Conservation (phyloP, 2,888 invertebrate genomes). For the Amiota mariae region DNA sequence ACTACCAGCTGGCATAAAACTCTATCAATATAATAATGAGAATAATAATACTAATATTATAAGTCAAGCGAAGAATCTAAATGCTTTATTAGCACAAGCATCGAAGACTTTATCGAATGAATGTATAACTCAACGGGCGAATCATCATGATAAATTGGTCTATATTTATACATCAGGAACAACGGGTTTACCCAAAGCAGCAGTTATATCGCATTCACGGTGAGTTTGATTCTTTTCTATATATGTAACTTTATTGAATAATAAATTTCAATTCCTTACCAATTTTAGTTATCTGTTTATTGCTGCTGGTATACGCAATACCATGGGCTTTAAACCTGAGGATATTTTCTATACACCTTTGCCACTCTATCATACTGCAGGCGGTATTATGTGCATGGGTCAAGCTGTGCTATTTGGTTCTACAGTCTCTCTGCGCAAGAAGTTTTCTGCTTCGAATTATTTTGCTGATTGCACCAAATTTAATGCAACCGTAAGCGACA, state of each 20-base stretch:
- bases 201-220: constrained; percentile 94
- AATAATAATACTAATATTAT: constrained; percentile 53
- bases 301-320: constrained; percentile 81
- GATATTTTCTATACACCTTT: constrained; percentile 93
- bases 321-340: constrained; percentile 78
- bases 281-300: constrained; percentile 83
- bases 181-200: constrained; percentile 97
- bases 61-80: constrained; percentile 67
- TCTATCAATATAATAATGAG: constrained; percentile 76
- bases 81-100: constrained; percentile 19
- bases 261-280: neutral
- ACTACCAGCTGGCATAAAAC: constrained; percentile 78
- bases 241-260: no score
- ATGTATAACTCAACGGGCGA: constrained; percentile 65
- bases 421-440: constrained; percentile 86
- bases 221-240: constrained; percentile 66
- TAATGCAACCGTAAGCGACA: constrained; percentile 86
- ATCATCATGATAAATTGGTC: constrained; percentile 85
- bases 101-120: neutral
- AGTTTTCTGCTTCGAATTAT: constrained; percentile 94
- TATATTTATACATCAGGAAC: constrained; percentile 99
- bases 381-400: constrained; percentile 89
- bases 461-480: constrained; percentile 94
- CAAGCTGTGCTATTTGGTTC: constrained; percentile 86
- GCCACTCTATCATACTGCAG: constrained; percentile 96